Evolutionary conservation across 2,888 invertebrate genomes (phyloP).

Genomic region (Sminthurinus aureus): DNA sequence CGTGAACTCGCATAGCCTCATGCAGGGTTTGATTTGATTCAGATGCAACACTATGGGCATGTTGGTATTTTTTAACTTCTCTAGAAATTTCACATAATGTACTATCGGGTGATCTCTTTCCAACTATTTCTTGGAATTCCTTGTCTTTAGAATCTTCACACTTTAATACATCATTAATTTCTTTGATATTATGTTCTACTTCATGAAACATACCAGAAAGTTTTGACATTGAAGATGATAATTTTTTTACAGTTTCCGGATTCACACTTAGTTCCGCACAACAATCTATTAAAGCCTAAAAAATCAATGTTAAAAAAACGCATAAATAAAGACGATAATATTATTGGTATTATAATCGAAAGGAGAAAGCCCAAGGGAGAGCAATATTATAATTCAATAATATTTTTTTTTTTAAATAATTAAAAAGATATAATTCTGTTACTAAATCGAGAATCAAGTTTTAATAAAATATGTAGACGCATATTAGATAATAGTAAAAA

Average conservation of each 20-base stretch:
- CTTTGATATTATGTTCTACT: conserved; percentile 82
- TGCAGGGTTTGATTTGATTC: conserved; percentile 92
- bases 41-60: conserved; percentile 84
- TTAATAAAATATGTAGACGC: no score
- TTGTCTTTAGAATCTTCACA: conserved; percentile 72
- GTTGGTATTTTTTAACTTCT: conserved; percentile 84
- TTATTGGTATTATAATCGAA: conserved; percentile 85
- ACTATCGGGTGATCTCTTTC: conserved; percentile 79
- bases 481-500: no score
- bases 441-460: no score
- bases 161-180: conserved; percentile 74
- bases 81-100: conserved; percentile 85
- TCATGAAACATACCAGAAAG: conserved; percentile 85
- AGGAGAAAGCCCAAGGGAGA: conserved; percentile 84
- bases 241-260: conserved; percentile 81
- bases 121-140: conserved; percentile 81
- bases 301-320: no score
- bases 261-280: conserved; percentile 92
- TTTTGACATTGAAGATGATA: conserved; percentile 84
- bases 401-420: conserved; percentile 87
- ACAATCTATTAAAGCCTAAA: conserved; percentile 81
- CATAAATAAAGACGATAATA: no score
- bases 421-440: no score
- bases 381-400: conserved; percentile 83
- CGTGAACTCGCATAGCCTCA: conserved; percentile 88